Conservation (phyloP, 2,797 vertebrate genomes). For the Eleutherodactylus coqui region DNA sequence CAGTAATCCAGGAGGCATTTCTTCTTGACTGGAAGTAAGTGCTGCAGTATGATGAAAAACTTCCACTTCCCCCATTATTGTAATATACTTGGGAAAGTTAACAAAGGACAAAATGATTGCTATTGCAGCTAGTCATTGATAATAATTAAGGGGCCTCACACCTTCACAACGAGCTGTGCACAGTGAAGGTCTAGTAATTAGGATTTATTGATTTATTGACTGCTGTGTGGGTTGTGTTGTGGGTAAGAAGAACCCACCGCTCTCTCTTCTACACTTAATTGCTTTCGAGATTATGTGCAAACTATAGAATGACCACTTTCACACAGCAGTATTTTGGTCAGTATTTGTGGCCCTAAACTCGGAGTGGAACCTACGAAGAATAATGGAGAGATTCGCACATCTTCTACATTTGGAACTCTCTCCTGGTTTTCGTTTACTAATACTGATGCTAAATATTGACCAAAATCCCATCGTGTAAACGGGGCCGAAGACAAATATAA, state of each 20-base stretch:
- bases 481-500: neutral
- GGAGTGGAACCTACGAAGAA: too few species aligned
- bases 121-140: constrained; percentile 23
- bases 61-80: neutral
- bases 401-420: too few species aligned
- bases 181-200: constrained; percentile 6
- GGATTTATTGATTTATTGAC: constrained; percentile 20
- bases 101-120: constrained; percentile 33
- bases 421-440: too few species aligned
- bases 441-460: too few species aligned
- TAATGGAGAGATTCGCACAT: too few species aligned
- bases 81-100: constrained; percentile 11
- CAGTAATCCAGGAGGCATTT: neutral
- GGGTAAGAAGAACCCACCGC: constrained; percentile 37
- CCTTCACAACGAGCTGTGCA: neutral
- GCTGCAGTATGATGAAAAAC: neutral
- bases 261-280: neutral
- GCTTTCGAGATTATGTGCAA: neutral
- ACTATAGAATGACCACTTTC: too few species aligned
- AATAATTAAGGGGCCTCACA: neutral
- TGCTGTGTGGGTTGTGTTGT: constrained; percentile 17
- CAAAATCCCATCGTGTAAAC: too few species aligned
- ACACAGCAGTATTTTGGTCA: too few species aligned
- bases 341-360: too few species aligned
- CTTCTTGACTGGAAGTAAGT: neutral